A percentile compares a stretch with the other conserved stretches of the same genome.
These are phyloP conservation scores for Eupleurogrammus muticus DNA, from an alignment of 2,797 vertebrate species.

Conservation along the genomic window DNA sequence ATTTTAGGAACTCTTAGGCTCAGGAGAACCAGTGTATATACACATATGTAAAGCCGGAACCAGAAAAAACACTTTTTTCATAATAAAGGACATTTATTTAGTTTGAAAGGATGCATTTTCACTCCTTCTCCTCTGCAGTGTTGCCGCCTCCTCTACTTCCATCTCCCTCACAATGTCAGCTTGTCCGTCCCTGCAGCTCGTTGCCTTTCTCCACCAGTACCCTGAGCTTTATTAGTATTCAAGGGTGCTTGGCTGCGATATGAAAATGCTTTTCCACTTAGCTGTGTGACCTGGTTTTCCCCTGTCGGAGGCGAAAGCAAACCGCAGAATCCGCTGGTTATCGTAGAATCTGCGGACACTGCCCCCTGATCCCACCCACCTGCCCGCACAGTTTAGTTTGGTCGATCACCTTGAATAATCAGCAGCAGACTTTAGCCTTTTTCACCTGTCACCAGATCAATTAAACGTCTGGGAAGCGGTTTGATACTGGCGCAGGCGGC, in stretches of 20 bases:
- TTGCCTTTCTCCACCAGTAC: conserved; percentile 64
- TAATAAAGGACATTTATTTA: too few relatives aligned
- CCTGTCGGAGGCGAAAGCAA: conserved; percentile 31
- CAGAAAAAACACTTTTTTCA: too few relatives aligned
- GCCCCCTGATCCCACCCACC: too few relatives aligned
- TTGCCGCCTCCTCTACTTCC: conserved; percentile 66
- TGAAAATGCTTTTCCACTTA: conserved; percentile 67
- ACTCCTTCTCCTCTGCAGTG: too few relatives aligned
- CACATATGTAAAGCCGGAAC: too few relatives aligned
- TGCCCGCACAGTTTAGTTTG: conserved; percentile 41
- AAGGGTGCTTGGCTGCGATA: conserved; percentile 69
- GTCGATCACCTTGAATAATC: conserved; percentile 54
- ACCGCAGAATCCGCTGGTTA: conserved; percentile 40
- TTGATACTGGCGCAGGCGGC: conserved; percentile 39
- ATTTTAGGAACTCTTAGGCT: too few relatives aligned
- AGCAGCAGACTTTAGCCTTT: conserved; percentile 43
- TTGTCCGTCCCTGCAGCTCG: conserved; percentile 71
- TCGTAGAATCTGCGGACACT: conserved; percentile 39
- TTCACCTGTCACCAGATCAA: conserved; percentile 63
- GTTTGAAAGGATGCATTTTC: too few relatives aligned
- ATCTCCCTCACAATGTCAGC: conserved; percentile 75
- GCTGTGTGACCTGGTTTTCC: conserved; percentile 41
- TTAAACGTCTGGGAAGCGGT: conserved; percentile 52
- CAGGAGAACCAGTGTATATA: too few relatives aligned
- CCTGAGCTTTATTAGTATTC: conserved; percentile 80